Evolutionary conservation across 2,113 vertebrate genomes (phyloP).

Genomic region (Nansenia antarctica): DNA sequence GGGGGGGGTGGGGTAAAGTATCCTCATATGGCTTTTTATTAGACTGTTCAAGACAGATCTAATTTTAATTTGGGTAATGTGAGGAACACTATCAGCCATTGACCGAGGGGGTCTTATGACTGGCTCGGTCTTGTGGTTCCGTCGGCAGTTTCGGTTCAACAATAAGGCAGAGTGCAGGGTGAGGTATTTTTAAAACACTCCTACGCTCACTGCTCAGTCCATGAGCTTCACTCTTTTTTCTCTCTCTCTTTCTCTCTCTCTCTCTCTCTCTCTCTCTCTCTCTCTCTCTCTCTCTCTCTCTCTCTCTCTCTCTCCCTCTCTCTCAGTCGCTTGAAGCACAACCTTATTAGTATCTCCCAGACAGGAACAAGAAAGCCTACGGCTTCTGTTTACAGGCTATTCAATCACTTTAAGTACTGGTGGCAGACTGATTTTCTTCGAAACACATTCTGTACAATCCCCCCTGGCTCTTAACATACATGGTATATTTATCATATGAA

Average conservation of each 20-base stretch:
- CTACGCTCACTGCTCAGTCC: slow-evolving; percentile 45
- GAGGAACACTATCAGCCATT: slow-evolving; percentile 70
- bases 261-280: slow-evolving; percentile 35
- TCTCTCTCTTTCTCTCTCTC: slow-evolving; percentile 29
- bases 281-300: not conserved
- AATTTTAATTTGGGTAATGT: slow-evolving; percentile 73
- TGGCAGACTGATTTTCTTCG: slow-evolving; percentile 59
- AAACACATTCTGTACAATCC: slow-evolving; percentile 54
- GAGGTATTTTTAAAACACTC: slow-evolving; percentile 53
- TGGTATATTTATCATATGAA: slow-evolving; percentile 66
- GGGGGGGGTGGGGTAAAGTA: slow-evolving; percentile 33
- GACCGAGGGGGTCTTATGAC: slow-evolving; percentile 73
- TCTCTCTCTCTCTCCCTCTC: slow-evolving; percentile 11
- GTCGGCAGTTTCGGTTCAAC: slow-evolving; percentile 54
- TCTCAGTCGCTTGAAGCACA: slow-evolving; percentile 45
- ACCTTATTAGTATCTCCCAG: slow-evolving; percentile 61
- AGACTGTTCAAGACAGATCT: slow-evolving; percentile 69
- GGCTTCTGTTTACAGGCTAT: slow-evolving; percentile 64
- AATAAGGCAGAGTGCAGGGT: slow-evolving; percentile 30
- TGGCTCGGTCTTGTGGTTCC: slow-evolving; percentile 72
- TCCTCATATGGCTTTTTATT: slow-evolving; percentile 69
- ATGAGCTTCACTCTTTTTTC: slow-evolving; percentile 47
- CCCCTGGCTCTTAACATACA: slow-evolving; percentile 40
- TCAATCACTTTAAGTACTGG: slow-evolving; percentile 64
- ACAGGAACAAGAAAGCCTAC: slow-evolving; percentile 50